A percentile compares a stretch with the other conserved stretches of the same genome.
phyloP scores from a whole-genome alignment of 2,888 invertebrate genomes.

The Agrotis puta region DNA sequence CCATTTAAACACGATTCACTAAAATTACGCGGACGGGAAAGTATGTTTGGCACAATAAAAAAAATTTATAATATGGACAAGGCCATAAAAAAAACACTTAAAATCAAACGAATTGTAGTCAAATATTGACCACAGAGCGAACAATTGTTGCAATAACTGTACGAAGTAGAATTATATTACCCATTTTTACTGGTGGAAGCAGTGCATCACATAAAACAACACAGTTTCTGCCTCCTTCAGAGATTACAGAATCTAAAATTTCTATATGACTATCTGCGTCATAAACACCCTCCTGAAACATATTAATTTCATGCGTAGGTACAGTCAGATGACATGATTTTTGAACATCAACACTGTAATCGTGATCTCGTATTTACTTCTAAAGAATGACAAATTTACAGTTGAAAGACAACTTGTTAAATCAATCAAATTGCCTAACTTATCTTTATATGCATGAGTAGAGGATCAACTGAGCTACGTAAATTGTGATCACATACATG shows the following conservation, averaged over 20 bases:
- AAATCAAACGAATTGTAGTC: no score
- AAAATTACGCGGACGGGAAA: no score
- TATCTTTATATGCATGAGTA: not conserved
- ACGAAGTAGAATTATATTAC: slow-evolving; percentile 75
- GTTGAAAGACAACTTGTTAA: not conserved
- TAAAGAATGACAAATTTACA: not conserved
- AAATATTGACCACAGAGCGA: no score
- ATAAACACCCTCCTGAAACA: slow-evolving; percentile 92
- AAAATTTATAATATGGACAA: no score
- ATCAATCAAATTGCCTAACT: not conserved
- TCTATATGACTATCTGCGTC: slow-evolving; percentile 93
- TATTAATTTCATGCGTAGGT: not conserved
- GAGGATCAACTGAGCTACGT: not conserved
- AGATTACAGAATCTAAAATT: slow-evolving; percentile 91
- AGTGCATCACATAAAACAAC: slow-evolving; percentile 93
- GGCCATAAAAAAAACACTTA: no score
- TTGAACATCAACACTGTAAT: slow-evolving; percentile 66
- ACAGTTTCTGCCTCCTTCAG: slow-evolving; percentile 91
- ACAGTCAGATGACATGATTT: slow-evolving; percentile 77
- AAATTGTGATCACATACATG: no score
- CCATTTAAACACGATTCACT: no score
- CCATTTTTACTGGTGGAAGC: slow-evolving; percentile 92
- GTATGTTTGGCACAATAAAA: no score
- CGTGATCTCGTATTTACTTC: not conserved
- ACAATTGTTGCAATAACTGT: no score